Evolutionary conservation across 2,113 vertebrate genomes (phyloP), one percentile per base, ranked within the genome.

Genomic region (Campylorhamphus procurvoides): DNA sequence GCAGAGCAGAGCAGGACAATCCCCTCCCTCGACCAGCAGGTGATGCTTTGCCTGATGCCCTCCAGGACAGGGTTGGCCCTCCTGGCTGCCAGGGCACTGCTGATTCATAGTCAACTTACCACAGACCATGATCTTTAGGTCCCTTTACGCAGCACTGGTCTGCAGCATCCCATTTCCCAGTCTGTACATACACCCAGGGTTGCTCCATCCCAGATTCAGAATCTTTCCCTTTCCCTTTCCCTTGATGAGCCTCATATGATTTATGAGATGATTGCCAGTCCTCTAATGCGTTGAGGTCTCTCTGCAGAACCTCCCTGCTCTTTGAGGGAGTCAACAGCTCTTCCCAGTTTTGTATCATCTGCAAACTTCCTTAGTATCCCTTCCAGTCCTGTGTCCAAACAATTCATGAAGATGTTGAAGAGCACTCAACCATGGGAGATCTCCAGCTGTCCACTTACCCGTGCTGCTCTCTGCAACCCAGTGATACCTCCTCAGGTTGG

Each of bases 401-500:
- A 3, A 37, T 37, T 37, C 24, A 37, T 60, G 35, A 60, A 60
- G 58, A 39, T 62, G 59, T 62, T 39, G 59, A 62, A 39, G 35
- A 39, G 25, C 35, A 39, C 14, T 14, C 0, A 1, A 17, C 35
- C 11, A 3, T 4, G 15, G 16, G 28, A 14, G 7, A 73, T 47
- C 17, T 66, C 59, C 69, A 53, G 29, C 23, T 52, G 24, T 10
- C 29, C 35, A 12, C 31, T 22, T 24, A 16, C 27, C 24, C 24
- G 12, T 69, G 31, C 31, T 60, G 37, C 46, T 90, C 19, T 29
- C 33, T 39, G 24, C 52, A 47, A 25, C 33, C 9, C 3, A 0
- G 9, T 13, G 37, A 4, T 42, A 18, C 17, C 15, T 60, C 35
- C 5, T 9, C 8, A 72, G 24, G 7, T 27, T 0, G 0, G n/a